Percentiles rank a stretch among this genome's conserved stretches.
Evolutionary conservation across 2,113 vertebrate genomes (phyloP).

Genomic region (Cyanoliseus patagonus): DNA sequence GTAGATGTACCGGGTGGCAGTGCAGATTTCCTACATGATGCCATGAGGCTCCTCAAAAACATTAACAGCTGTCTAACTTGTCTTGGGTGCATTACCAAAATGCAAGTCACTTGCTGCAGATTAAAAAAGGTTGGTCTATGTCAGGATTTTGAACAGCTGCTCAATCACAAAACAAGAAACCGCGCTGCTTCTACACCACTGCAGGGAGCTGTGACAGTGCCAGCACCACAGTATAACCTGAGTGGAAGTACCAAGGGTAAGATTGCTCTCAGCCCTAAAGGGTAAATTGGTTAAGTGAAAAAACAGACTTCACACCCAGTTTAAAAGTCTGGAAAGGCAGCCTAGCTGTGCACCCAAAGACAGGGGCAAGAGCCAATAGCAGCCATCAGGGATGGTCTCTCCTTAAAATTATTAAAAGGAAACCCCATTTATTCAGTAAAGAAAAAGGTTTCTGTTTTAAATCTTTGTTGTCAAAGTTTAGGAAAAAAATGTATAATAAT

Average conservation of each 20-base stretch:
- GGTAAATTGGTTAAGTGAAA: too few relatives aligned
- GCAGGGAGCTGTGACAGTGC: background rate
- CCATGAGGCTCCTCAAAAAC: background rate
- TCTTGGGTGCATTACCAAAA: background rate
- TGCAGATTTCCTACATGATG: background rate
- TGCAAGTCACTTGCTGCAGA: rapidly evolving
- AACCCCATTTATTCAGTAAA: background rate
- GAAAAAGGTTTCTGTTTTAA: background rate
- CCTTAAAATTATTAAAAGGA: background rate
- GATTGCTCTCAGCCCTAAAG: background rate
- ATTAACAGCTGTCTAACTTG: background rate
- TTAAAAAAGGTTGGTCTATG: rapidly evolving
- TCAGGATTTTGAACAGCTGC: background rate
- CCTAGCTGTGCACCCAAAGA: background rate
- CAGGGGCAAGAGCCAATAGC: rapidly evolving
- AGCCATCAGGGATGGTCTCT: background rate
- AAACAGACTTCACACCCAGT: background rate
- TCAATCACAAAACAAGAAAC: background rate
- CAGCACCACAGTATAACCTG: background rate
- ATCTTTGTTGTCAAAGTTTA: background rate
- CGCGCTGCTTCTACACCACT: background rate
- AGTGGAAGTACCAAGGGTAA: rapidly evolving
- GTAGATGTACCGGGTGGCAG: background rate
- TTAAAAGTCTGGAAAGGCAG: background rate
- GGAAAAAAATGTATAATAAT: rapidly evolving